Conservation (phyloP, 1,140 invertebrate genomes). For the Notospermus geniculatus region DNA sequence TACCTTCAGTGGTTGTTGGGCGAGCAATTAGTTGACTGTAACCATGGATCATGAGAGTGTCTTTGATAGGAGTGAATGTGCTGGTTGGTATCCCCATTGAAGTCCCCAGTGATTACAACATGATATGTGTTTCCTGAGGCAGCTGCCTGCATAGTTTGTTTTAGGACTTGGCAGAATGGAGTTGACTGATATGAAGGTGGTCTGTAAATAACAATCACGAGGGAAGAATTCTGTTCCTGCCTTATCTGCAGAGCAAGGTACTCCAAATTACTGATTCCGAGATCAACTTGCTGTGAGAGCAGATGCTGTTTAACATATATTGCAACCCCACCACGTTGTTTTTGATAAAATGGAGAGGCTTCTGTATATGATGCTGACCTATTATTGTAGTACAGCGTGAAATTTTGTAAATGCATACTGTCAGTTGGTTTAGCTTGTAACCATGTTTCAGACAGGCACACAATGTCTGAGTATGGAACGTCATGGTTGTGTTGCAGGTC, state of each 20-base stretch:
- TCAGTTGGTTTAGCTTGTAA: neutral
- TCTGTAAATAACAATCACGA: slow-evolving; percentile 12
- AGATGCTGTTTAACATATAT: neutral
- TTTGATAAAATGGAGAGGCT: neutral
- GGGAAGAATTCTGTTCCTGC: no score
- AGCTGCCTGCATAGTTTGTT: neutral
- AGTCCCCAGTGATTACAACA: slow-evolving; percentile 14
- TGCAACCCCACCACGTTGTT: neutral
- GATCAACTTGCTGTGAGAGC: neutral
- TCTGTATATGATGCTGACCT: neutral
- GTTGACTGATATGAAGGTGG: slow-evolving; percentile 10
- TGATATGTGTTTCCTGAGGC: neutral
- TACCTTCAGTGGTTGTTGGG: slow-evolving; percentile 9
- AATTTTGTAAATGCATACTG: slow-evolving; percentile 3
- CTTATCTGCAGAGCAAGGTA: no score
- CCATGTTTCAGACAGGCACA: neutral
- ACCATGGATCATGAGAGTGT: slow-evolving; percentile 5
- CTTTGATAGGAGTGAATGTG: neutral
- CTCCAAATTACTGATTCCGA: neutral
- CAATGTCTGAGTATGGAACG: neutral
- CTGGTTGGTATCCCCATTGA: slow-evolving; percentile 12
- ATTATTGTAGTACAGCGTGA: neutral
- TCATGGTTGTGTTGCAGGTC: neutral
- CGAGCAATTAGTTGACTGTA: slow-evolving; percentile 9
- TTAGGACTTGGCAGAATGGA: slow-evolving; percentile 3